These are phyloP conservation scores for Melanargia galathea DNA, from an alignment of 2,888 invertebrate genomes.

Conservation along the genomic window DNA sequence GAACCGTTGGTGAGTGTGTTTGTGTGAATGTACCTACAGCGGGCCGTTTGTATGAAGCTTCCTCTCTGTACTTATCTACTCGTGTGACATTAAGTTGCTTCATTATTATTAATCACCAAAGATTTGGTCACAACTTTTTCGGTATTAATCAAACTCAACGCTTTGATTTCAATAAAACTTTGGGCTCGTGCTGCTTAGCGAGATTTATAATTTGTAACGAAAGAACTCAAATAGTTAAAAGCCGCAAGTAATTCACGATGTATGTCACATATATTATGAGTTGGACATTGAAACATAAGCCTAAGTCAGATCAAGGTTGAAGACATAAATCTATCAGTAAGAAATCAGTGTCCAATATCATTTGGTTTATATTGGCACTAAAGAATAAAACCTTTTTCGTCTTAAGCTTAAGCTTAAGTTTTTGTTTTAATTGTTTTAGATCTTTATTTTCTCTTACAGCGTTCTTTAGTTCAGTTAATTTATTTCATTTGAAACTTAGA, in stretches of 20 bases:
- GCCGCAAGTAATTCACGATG: slow-evolving; percentile 12
- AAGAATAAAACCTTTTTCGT: slow-evolving; percentile 60
- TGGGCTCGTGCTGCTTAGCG: neutral
- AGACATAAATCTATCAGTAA: slow-evolving; percentile 45
- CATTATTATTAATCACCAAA: slow-evolving; percentile 9
- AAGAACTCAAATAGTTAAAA: slow-evolving; percentile 11
- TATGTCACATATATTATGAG: slow-evolving; percentile 29
- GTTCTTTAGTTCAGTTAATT: neutral
- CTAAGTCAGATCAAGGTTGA: slow-evolving; percentile 47
- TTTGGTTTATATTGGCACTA: slow-evolving; percentile 44
- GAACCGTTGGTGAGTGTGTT: too few relatives aligned
- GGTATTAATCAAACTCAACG: slow-evolving; percentile 6
- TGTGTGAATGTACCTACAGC: too few relatives aligned
- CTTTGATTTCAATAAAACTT: slow-evolving; percentile 9
- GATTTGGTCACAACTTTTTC: neutral
- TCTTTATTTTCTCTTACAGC: slow-evolving; percentile 44
- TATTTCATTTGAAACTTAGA: neutral
- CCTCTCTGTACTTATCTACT: neutral
- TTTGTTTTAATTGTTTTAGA: slow-evolving; percentile 70
- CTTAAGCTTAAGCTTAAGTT: slow-evolving; percentile 65
- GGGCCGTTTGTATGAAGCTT: too few relatives aligned
- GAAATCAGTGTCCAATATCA: slow-evolving; percentile 42
- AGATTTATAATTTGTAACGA: neutral
- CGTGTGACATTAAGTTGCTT: slow-evolving; percentile 2
- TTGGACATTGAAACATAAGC: slow-evolving; percentile 39